phyloP scores from a whole-genome alignment of 2,888 invertebrate genomes.

The Euclidia mi region DNA sequence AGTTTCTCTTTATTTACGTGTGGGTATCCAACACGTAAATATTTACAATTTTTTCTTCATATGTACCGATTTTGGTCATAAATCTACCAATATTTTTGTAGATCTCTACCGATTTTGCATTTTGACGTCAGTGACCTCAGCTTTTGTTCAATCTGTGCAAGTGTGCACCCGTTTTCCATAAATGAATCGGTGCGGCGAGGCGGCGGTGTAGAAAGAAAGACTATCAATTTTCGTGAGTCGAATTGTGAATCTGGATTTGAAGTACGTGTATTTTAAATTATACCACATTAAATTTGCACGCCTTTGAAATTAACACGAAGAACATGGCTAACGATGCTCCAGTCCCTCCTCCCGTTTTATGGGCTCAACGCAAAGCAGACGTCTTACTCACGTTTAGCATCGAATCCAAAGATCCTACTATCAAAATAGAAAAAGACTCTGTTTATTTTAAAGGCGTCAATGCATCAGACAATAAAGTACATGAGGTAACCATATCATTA shows the following conservation, averaged over 20 bases:
- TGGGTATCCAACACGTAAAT: too few relatives aligned
- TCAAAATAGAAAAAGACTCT: slow-evolving; percentile 93
- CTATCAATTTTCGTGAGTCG: slow-evolving; percentile 51
- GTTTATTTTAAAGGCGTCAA: slow-evolving; percentile 96
- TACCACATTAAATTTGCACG: slow-evolving; percentile 19
- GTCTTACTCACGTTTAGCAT: slow-evolving; percentile 97
- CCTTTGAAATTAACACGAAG: slow-evolving; percentile 29
- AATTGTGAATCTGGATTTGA: slow-evolving; percentile 50
- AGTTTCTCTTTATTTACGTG: too few relatives aligned
- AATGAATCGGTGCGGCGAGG: slow-evolving; percentile 68
- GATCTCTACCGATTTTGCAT: too few relatives aligned
- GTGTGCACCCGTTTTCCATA: slow-evolving; percentile 57
- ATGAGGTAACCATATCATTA: slow-evolving; percentile 97
- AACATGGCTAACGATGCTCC: slow-evolving; percentile 87
- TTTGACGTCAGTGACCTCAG: too few relatives aligned
- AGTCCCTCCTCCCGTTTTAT: slow-evolving; percentile 95
- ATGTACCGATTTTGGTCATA: too few relatives aligned
- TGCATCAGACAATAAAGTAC: slow-evolving; percentile 95
- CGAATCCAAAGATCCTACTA: slow-evolving; percentile 96
- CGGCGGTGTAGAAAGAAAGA: slow-evolving; percentile 36
- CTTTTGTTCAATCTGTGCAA: slow-evolving; percentile 9
- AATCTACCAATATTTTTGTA: too few relatives aligned
- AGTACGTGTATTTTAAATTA: slow-evolving; percentile 29
- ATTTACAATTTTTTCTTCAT: too few relatives aligned
- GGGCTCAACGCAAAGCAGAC: slow-evolving; percentile 97